Percentiles rank a stretch among this genome's conserved stretches.
Conservation (phyloP, 2,888 invertebrate species). For the Calliopum simillimum region DNA sequence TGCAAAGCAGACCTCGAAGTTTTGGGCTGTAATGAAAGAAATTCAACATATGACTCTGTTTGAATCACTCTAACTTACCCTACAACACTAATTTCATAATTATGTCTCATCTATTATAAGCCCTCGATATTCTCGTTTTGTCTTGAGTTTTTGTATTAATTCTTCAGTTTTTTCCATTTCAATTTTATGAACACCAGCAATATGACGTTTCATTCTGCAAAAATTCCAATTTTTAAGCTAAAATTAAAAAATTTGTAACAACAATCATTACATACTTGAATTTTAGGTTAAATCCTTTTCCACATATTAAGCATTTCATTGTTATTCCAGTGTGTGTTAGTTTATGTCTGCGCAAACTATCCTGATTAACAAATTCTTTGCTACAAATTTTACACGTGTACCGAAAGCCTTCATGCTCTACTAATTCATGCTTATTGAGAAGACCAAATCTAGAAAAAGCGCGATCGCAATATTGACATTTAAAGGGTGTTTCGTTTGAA, state of each 20-base stretch:
- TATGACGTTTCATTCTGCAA: conserved; percentile 38
- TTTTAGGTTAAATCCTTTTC: conserved; percentile 36
- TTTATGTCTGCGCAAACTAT: conserved; percentile 36
- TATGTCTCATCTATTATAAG: conserved; percentile 3
- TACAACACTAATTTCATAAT: no score
- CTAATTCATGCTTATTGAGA: conserved; percentile 15
- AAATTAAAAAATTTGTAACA: not conserved
- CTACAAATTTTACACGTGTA: conserved; percentile 47
- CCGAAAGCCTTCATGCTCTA: conserved; percentile 46
- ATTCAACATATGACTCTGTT: no score
- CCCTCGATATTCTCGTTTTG: conserved; percentile 27
- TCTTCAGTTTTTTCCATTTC: conserved; percentile 32
- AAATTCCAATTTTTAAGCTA: not conserved
- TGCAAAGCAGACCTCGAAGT: no score
- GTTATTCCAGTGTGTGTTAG: conserved; percentile 40
- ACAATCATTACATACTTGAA: conserved; percentile 32
- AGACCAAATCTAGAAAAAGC: no score
- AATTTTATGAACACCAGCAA: conserved; percentile 41
- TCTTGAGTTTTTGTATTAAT: conserved; percentile 35
- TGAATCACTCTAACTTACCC: no score
- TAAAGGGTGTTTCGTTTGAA: not conserved
- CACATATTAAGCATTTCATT: conserved; percentile 38
- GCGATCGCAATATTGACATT: no score
- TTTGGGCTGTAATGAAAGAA: no score
- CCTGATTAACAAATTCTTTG: conserved; percentile 41